Conservation (phyloP, 2,888 invertebrate genomes). For the Dryobotodes eremita region DNA sequence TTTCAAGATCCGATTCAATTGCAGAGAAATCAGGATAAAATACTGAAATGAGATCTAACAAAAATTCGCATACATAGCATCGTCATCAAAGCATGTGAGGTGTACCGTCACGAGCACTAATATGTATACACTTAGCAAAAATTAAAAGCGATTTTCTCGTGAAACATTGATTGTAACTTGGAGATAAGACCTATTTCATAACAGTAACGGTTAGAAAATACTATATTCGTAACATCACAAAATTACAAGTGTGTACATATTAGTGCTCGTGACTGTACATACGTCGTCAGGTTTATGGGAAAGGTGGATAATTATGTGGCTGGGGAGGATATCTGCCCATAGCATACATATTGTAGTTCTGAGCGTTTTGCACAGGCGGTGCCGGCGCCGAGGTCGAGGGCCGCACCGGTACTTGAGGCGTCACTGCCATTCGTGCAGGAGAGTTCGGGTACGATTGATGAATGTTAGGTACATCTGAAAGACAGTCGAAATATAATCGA, state of each 20-base stretch:
- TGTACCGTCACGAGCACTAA: no score
- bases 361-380: conserved; percentile 40
- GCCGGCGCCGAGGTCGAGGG: conserved; percentile 41
- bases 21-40: not conserved
- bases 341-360: conserved; percentile 53
- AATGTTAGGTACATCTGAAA: conserved; percentile 48
- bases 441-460: conserved; percentile 38
- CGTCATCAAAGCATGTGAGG: conserved; percentile 11
- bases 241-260: no score
- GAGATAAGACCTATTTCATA: no score
- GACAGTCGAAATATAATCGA: conserved; percentile 21
- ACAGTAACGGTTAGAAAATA: no score
- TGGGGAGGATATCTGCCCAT: conserved; percentile 65
- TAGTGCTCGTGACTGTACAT: no score
- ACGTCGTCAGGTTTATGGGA: conserved; percentile 65
- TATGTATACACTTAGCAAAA: no score
- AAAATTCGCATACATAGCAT: conserved; percentile 38
- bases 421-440: conserved; percentile 34
- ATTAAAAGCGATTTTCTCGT: no score
- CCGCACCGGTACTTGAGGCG: conserved; percentile 43
- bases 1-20: not conserved
- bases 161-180: no score
- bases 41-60: conserved; percentile 14
- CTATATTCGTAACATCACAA: no score
- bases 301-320: conserved; percentile 67